These are phyloP conservation scores for Onychomys leucogaster DNA, from an alignment of 2,797 vertebrate genomes.

Conservation along the genomic window DNA sequence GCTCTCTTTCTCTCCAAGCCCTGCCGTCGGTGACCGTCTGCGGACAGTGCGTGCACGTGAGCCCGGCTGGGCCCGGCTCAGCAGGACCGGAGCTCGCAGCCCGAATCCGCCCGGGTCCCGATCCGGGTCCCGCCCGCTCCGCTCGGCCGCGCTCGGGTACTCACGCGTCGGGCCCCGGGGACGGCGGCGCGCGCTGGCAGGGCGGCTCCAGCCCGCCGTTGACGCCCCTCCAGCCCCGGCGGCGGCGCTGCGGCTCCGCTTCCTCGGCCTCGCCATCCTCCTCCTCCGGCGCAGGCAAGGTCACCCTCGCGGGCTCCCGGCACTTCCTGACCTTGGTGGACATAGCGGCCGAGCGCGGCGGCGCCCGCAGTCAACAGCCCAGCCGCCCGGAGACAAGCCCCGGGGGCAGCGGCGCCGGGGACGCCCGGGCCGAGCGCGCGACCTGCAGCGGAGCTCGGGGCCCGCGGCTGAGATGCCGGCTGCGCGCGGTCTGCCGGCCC, in stretches of 20 bases:
- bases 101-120: background rate
- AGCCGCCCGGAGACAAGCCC: constrained; percentile 1
- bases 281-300: constrained; percentile 85
- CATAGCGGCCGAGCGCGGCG: constrained; percentile 75
- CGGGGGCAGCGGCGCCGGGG: background rate
- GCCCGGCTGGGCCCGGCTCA: background rate
- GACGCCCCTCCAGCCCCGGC: constrained; percentile 87
- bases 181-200: constrained; percentile 75
- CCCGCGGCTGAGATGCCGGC: constrained; percentile 57
- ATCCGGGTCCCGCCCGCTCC: background rate
- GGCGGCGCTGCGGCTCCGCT: constrained; percentile 84
- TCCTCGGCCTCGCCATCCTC: constrained; percentile 79
- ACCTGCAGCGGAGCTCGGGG: constrained; percentile 23
- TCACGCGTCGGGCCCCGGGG: constrained; percentile 72
- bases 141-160: constrained; percentile 26
- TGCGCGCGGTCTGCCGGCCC: constrained; percentile 64
- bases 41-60: background rate
- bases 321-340: constrained; percentile 86
- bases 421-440: constrained; percentile 54
- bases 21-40: background rate
- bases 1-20: background rate
- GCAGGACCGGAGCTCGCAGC: background rate
- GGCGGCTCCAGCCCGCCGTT: constrained; percentile 87
- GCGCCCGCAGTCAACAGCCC: background rate
- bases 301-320: constrained; percentile 86